phyloP scores from a whole-genome alignment of 37 sponge, comb jelly and placozoan species.

The Aphrocallistes beatrix region DNA sequence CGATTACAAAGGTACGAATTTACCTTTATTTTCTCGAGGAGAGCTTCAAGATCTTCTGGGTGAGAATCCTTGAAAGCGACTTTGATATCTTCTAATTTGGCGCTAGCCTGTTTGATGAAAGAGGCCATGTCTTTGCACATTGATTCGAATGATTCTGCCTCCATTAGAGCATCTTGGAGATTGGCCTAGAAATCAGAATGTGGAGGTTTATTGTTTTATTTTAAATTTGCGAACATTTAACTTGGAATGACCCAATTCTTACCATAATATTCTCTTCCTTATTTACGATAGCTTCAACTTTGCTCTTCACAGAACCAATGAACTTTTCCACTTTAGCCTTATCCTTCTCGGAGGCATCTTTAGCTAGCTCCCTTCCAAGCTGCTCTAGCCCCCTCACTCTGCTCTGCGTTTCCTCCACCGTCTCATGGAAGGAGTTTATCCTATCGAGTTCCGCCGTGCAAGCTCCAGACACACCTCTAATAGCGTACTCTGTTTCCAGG shows the following conservation, averaged over 20 bases:
- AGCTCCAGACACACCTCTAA: neutral
- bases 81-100: neutral
- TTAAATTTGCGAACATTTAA: too few relatives aligned
- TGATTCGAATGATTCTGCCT: neutral
- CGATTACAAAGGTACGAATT: neutral
- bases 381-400: neutral
- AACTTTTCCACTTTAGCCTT: neutral
- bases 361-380: neutral
- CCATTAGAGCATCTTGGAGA: neutral
- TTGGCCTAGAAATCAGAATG: slow-evolving; percentile 15
- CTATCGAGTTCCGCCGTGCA: neutral
- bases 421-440: neutral
- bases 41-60: neutral
- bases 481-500: neutral
- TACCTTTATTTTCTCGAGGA: neutral
- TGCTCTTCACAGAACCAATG: neutral
- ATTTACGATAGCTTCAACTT: neutral
- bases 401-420: neutral
- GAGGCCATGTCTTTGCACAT: neutral
- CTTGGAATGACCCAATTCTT: too few relatives aligned
- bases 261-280: slow-evolving; percentile 8
- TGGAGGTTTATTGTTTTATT: too few relatives aligned
- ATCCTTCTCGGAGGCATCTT: neutral
- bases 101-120: neutral
- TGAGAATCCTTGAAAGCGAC: neutral